Base-by-base conservation (phyloP, 2,113 vertebrate species). In the Percina caprodes region DNA sequence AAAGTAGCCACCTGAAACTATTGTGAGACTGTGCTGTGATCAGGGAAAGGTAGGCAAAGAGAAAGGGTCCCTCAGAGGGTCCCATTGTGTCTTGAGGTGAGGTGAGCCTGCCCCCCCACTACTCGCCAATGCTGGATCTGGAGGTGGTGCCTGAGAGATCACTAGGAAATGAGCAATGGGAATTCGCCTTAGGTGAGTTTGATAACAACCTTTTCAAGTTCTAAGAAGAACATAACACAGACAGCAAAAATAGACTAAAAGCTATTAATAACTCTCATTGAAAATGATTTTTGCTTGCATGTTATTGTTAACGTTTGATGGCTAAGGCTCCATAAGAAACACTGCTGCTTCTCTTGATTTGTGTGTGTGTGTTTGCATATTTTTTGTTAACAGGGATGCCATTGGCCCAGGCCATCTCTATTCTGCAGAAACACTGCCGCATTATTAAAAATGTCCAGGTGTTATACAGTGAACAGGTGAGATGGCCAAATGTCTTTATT, bases 121-220 rank as follows among this genome's bases (percentile, higher is more conserved):
- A 94, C 92, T 95, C 94, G 95, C 96, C 97, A 98, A 99, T 99
- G 98, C 98, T 99, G 94, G 98, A 99, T 95, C 96, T 99, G 95
- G 98, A 99, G 94, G 98, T 99, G 93, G 98, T 99, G 82, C 98
- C 98, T 92, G 98, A 99, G 95, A 97, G 98, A 86, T 99, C 98
- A 95, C 95, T 99, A 91, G 98, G 98, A 95, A 98, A 99, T 95
- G 98, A 99, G 93, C 98, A 97, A 98, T 99, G 98, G 98, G 98
- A 99, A 95, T 99, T 99, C 85, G 97, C 97, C 79, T 94, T 99
- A 94, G 98, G 98, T 99, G 82, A 94, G 93, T 87, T 26, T 70
- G n/a, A 59, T 15, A n/a, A 9, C 14, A 45, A 23, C 16, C 3
- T 33, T 56, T 14, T 1, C 0, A 12, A n/a, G 13, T 23, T 30